phyloP scores from a whole-genome alignment of 2,113 vertebrate genomes.

The Oenanthe melanoleuca region DNA sequence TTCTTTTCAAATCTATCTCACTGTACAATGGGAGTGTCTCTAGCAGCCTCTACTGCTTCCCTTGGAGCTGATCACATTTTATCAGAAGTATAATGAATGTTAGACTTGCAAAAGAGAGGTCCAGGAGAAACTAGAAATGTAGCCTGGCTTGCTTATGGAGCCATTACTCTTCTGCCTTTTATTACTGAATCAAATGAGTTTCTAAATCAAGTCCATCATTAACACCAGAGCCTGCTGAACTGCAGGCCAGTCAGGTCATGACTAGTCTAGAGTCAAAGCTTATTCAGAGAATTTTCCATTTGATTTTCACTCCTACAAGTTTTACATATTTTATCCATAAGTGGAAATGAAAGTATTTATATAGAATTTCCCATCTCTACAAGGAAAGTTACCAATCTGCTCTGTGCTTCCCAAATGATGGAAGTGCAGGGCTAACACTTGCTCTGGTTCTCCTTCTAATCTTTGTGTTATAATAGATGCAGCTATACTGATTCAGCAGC shows the following conservation, averaged over 20 bases:
- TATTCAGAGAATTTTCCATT: not conserved
- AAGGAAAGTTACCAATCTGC: not conserved
- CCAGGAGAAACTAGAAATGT: not conserved
- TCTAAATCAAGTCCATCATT: not conserved
- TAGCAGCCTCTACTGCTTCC: not conserved
- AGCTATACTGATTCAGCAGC: not conserved
- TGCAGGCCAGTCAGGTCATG: not conserved
- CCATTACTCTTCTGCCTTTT: not conserved
- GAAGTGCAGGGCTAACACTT: not conserved
- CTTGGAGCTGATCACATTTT: not conserved
- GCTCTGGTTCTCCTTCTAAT: not conserved
- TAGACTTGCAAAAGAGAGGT: not conserved
- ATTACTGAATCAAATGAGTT: not conserved
- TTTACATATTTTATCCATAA: not conserved
- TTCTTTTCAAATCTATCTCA: not conserved
- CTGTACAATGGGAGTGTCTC: not conserved
- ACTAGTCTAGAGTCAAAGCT: not conserved
- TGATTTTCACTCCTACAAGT: not conserved
- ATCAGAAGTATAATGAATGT: not conserved
- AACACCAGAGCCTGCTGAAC: not conserved
- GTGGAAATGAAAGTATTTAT: not conserved
- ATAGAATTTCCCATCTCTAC: not conserved
- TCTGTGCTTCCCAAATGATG: not conserved
- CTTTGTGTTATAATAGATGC: not conserved
- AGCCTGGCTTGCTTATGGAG: not conserved